Conservation (phyloP, 1,140 invertebrate species). For the Cydia amplana region DNA sequence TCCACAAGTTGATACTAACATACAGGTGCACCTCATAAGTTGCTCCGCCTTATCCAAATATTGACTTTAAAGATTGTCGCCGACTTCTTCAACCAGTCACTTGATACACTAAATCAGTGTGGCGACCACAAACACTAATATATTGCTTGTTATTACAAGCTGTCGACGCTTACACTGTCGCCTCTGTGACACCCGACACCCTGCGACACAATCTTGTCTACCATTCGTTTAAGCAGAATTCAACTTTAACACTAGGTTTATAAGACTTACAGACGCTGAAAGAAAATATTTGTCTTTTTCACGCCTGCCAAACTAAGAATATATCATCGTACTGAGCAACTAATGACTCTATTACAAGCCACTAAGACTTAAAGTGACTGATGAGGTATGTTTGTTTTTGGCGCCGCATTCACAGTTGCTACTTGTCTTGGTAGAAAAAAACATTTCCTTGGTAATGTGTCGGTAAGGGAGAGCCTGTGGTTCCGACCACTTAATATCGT, state of each 20-base stretch:
- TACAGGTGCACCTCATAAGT: constrained; percentile 7
- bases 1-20: not conserved
- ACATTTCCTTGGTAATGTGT: constrained; percentile 51
- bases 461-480: constrained; percentile 51
- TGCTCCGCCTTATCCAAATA: constrained; percentile 3
- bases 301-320: not conserved
- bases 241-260: constrained; percentile 17
- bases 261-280: not conserved
- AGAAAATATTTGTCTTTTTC: constrained; percentile 25
- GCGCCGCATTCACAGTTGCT: constrained; percentile 41
- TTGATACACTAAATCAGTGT: constrained; percentile 28
- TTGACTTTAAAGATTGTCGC: constrained; percentile 15
- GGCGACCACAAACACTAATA: constrained; percentile 38
- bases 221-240: constrained; percentile 20
- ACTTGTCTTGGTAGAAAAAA: constrained; percentile 52
- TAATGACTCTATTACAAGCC: not conserved
- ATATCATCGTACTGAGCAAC: not conserved
- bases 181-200: constrained; percentile 58
- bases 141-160: constrained; percentile 61
- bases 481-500: constrained; percentile 45
- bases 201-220: not conserved
- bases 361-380: not conserved
- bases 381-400: constrained; percentile 24
- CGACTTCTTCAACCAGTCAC: not conserved
- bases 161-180: constrained; percentile 60